Conservation (phyloP, 2,113 vertebrate genomes). For the Phainopepla nitens region DNA sequence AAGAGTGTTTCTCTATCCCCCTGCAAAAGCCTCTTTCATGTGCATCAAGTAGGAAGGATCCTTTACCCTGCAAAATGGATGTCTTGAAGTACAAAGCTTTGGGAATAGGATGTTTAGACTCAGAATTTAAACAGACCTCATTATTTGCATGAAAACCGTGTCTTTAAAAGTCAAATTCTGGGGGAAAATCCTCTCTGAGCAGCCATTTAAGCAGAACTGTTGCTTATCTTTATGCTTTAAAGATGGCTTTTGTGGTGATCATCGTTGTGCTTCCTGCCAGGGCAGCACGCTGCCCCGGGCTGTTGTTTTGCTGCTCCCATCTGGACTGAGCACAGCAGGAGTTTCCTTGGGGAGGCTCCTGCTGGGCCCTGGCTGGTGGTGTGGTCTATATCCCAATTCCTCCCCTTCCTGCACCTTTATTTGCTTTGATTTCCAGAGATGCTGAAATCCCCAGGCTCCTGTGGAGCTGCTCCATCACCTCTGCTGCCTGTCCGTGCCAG, state of each 20-base stretch:
- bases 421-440: background rate
- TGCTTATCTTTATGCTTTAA: background rate
- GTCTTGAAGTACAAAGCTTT: fast-evolving
- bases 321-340: background rate
- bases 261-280: fast-evolving
- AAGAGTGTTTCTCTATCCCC: background rate
- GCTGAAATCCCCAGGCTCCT: background rate
- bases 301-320: background rate
- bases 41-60: background rate
- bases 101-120: background rate
- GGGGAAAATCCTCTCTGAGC: background rate
- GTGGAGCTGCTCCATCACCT: background rate
- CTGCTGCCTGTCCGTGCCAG: fast-evolving
- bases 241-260: fast-evolving
- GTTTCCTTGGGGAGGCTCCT: background rate
- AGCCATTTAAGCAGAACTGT: background rate
- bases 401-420: background rate
- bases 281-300: background rate
- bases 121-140: background rate
- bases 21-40: background rate
- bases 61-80: background rate
- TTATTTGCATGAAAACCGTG: background rate
- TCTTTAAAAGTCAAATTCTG: background rate
- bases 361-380: background rate
- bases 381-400: fast-evolving